phyloP scores from a whole-genome alignment of 2,113 vertebrate species.

The Natator depressus region DNA sequence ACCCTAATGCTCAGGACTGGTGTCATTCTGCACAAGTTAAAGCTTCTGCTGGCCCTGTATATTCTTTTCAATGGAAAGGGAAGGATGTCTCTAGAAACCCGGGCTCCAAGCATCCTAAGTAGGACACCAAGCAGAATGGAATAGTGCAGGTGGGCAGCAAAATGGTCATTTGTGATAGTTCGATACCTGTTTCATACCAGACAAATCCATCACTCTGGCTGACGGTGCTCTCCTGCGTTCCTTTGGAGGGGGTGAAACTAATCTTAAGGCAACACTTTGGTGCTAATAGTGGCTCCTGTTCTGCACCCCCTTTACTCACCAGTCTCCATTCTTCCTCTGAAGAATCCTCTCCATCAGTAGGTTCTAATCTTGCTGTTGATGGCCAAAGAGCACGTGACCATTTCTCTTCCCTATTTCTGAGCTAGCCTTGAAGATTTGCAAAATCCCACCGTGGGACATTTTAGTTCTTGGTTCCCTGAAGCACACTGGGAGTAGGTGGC shows the following conservation, averaged over 20 bases:
- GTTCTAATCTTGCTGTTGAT: background rate
- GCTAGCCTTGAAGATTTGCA: slow-evolving; percentile 18
- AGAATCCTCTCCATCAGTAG: background rate
- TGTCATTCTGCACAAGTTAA: background rate
- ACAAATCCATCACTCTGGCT: background rate
- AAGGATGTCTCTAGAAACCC: background rate
- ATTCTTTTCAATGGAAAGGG: background rate
- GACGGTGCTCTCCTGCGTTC: background rate
- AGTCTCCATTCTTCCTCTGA: background rate
- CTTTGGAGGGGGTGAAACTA: background rate
- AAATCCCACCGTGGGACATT: slow-evolving; percentile 30
- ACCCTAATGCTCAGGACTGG: background rate
- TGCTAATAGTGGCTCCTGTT: background rate
- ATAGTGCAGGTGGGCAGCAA: background rate
- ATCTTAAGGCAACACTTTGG: background rate
- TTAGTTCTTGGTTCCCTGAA: slow-evolving; percentile 15
- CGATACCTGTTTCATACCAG: background rate
- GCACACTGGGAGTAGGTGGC: background rate
- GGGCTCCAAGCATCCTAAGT: background rate
- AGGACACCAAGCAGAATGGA: background rate
- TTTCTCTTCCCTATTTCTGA: slow-evolving; percentile 33
- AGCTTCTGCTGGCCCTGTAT: background rate
- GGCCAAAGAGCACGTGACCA: background rate
- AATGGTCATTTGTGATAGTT: background rate
- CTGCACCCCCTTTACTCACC: background rate